Conservation (phyloP, 2,888 invertebrate genomes). For the Camptogramma bilineatum region DNA sequence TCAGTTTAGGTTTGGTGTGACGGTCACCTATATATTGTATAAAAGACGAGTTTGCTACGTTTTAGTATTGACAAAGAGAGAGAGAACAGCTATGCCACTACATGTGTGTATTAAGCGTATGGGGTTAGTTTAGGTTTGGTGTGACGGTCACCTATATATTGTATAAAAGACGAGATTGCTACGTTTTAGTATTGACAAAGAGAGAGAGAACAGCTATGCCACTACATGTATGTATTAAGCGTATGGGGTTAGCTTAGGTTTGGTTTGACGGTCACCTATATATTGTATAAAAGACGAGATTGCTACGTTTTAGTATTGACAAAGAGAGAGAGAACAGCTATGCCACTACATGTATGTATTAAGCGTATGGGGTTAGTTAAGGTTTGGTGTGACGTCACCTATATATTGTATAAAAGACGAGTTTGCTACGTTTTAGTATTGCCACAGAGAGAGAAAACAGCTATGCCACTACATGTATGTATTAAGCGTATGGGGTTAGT, state of each 20-base stretch:
- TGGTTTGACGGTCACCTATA: slow-evolving; percentile 41
- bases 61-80: slow-evolving; percentile 30
- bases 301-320: slow-evolving; percentile 37
- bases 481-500: too few relatives aligned
- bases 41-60: slow-evolving; percentile 38
- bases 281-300: slow-evolving; percentile 38
- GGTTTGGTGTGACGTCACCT: slow-evolving; percentile 40
- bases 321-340: slow-evolving; percentile 2
- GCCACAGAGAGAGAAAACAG: slow-evolving; percentile 8
- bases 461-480: not conserved
- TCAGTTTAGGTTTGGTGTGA: too few relatives aligned
- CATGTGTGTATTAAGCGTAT: not conserved
- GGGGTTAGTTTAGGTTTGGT: too few relatives aligned
- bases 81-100: not conserved
- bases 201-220: too few relatives aligned
- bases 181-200: slow-evolving; percentile 36
- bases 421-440: slow-evolving; percentile 39
- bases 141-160: too few relatives aligned
- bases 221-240: too few relatives aligned
- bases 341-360: too few relatives aligned
- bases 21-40: slow-evolving; percentile 41
- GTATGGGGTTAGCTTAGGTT: too few relatives aligned
- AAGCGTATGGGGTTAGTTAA: too few relatives aligned
- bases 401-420: slow-evolving; percentile 38
- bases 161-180: too few relatives aligned